Evolutionary conservation across 64 coral and sea anemone genomes (phyloP), one percentile per base, ranked within the genome.

Genomic region (Exaiptasia diaphana): DNA sequence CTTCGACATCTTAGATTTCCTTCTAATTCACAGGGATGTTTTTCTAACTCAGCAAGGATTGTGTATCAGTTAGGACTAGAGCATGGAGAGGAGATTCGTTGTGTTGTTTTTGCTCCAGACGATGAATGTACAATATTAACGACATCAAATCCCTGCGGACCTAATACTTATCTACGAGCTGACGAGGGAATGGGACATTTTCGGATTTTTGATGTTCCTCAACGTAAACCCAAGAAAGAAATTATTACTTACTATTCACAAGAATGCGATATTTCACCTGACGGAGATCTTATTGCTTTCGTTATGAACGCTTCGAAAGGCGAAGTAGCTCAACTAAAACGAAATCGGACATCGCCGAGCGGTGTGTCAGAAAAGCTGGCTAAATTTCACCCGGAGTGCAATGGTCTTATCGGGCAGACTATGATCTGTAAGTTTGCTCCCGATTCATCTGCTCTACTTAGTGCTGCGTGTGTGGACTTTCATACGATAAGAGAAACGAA

Each of bases 401-500:
- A 82, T 28, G 91, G 91, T 18, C 79, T 94, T 1, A 89, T 77
- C 5, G 91, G 91, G 15, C 91, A 94, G 57, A 89, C 91, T 36
- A 69, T 94, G 20, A 82, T 71, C 35, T 94, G 86, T 80, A 88
- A 94, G 44, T 94, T 94, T 85, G 88, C 91, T 46, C 91, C 91
- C 18, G 91, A 94, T 74, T 79, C 71, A 18, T 26, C 63, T 14
- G 68, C 71, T 54, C 68, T 94, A 33, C 44, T 85, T 30, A 94
- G 91, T 53, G 91, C 91, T 8, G 86, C 91, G 2, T 94, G 83
- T 23, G 65, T 94, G 22, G 91, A 94, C 82, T 94, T 94, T 71
- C 91, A 94, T 34, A 94, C 86, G 1, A 94, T 94, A 56, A 63
- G 91, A 50, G 91, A 94, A 70, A 94, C 91, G 9, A 94, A 94